A percentile compares a stretch with the other conserved stretches of the same genome.
Conservation (phyloP, 2,797 vertebrate genomes). For the Tadarida brasiliensis region DNA sequence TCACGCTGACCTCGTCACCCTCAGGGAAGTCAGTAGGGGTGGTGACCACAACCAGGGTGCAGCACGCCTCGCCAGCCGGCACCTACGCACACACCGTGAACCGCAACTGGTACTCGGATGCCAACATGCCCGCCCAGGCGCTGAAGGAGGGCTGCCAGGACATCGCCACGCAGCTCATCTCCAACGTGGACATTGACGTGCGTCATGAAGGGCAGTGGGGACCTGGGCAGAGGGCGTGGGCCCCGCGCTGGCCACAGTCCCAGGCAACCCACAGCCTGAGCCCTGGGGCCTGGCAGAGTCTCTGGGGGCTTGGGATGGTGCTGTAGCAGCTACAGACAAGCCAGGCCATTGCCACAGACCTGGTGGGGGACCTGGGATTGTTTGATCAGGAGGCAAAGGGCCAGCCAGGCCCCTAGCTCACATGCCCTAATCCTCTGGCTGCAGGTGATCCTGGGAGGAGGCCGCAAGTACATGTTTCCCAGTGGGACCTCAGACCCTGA, state of each 20-base stretch:
- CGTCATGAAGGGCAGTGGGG: accelerated
- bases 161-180: constrained; percentile 94
- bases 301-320: not conserved
- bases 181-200: constrained; percentile 96
- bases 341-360: not conserved
- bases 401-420: not conserved
- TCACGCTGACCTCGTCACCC: accelerated
- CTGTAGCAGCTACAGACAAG: no score
- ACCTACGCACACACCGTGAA: constrained; percentile 91
- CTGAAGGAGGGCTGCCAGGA: constrained; percentile 91
- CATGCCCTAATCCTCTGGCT: not conserved
- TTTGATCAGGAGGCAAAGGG: no score
- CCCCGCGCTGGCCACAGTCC: no score
- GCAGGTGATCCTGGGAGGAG: constrained; percentile 96
- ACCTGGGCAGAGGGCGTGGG: accelerated
- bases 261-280: not conserved
- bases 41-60: constrained; percentile 92
- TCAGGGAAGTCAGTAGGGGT: constrained; percentile 93
- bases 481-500: constrained; percentile 92
- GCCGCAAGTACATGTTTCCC: constrained; percentile 95
- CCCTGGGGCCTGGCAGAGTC: not conserved
- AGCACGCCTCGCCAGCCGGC: constrained; percentile 91
- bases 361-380: not conserved
- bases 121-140: constrained; percentile 90
- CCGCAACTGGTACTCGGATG: constrained; percentile 91